Evolutionary conservation across 2,113 vertebrate genomes (phyloP).

Genomic region (Rhegmatorhina hoffmannsi): DNA sequence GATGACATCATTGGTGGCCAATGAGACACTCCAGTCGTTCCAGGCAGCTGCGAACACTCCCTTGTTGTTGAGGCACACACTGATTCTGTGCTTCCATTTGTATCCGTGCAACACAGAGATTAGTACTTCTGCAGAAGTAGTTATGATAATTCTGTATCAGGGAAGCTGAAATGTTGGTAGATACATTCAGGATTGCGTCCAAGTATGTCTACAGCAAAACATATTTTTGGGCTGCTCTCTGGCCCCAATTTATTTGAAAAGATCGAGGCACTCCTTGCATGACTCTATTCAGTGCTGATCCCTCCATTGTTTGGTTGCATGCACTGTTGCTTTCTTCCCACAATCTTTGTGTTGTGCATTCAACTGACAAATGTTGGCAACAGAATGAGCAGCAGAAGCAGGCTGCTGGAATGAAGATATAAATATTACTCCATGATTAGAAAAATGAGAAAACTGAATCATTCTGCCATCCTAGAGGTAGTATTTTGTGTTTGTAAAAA

Average conservation of each 20-base stretch:
- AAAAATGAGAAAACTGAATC: not conserved
- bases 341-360: not conserved
- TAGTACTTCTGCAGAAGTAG: not conserved
- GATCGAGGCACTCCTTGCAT: not conserved
- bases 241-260: not conserved
- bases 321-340: not conserved
- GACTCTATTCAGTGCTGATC: not conserved
- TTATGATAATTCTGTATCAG: not conserved
- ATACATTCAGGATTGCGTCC: not conserved
- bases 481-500: not conserved
- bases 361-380: not conserved
- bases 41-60: not conserved
- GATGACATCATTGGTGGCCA: constrained; percentile 64
- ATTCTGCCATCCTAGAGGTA: not conserved
- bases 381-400: not conserved
- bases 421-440: not conserved
- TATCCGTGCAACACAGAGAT: not conserved
- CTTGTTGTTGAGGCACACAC: not conserved
- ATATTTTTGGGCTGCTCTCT: not conserved
- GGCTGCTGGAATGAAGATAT: not conserved
- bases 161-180: not conserved
- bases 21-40: not conserved
- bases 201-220: not conserved
- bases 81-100: constrained; percentile 11
- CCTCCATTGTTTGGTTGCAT: not conserved